Evolutionary conservation across 2,113 vertebrate species (phyloP), one percentile per base, ranked within the genome.

Genomic region (Lepidiolamprologus cunningtoni): DNA sequence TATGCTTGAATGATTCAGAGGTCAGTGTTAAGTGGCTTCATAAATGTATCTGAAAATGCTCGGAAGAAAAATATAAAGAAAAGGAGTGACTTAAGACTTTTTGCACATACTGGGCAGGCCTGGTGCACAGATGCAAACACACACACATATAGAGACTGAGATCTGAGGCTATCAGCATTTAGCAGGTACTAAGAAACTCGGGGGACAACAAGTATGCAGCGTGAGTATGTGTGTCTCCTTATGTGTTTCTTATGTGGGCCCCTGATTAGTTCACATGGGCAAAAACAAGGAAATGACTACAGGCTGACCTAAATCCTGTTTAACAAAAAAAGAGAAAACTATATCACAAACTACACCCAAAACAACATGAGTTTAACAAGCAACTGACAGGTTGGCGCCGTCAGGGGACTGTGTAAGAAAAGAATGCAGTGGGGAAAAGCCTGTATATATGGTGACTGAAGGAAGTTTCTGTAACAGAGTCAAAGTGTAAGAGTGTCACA

Each of bases 41-140:
- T 12, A 63, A 63, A 35, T 63, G 17, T 63, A 35, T 35, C 58
- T 63, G 58, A 63, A n/a, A n/a, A 63, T n/a, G 58, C 6, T 63
- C 9, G 0, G 6, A n/a, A 63, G 58, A 63, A 63, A 63, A 63
- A 66, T 66, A 66, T 66, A 1, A 66, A 66, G 10, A 66, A 66
- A 66, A 0, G 19, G 19, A 66, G 6, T 66, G 61, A 66, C 61
- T 21, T 66, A 61, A 61, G 57, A 31, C 57, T 17, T 19, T 61
- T 61, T 61, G 14, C 8, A 61, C 57, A 61, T 31, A 3, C 8
- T 31, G 35, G 11, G 63, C 50, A 79, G 82, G 94, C 86, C 95
- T 96, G 95, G 87, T 82, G 90, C 82, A 86, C 95, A 96, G 93
- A 95, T 94, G 93, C 91, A 90, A 79, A 61, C 13, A 68, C 26